Conservation (phyloP, 2,113 vertebrate genomes). For the Psilopsiagon aurifrons region DNA sequence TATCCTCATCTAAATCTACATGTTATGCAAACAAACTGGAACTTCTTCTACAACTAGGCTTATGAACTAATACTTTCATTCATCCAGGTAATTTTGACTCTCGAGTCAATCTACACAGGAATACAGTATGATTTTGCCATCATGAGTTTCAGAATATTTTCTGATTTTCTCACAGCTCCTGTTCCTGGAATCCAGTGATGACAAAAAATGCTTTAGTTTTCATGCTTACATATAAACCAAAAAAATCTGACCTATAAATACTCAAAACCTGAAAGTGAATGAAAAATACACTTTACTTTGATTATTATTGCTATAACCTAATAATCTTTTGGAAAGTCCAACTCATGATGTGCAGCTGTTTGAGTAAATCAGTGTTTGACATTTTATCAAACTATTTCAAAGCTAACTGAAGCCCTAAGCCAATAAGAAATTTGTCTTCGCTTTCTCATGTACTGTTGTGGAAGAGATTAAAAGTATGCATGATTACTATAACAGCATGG, state of each 20-base stretch:
- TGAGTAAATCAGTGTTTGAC: background rate
- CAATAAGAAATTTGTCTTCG: slow-evolving; percentile 1
- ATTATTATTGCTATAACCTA: background rate
- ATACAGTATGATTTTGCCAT: background rate
- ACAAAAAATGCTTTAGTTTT: background rate
- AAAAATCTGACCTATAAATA: background rate
- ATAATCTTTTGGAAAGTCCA: background rate
- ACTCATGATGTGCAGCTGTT: background rate
- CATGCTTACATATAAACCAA: background rate
- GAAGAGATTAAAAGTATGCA: background rate
- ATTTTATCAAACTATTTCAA: background rate
- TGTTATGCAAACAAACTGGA: background rate
- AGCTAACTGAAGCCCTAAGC: background rate
- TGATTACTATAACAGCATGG: background rate
- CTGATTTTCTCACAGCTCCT: background rate
- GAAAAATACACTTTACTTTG: background rate
- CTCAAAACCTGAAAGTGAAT: background rate
- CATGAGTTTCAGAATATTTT: background rate
- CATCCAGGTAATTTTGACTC: background rate
- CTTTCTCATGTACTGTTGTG: background rate
- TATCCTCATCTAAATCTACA: background rate
- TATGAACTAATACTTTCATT: background rate
- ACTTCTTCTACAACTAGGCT: background rate
- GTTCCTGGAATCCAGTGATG: background rate
- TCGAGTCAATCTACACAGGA: background rate